Percentiles rank a stretch among this genome's conserved stretches.
Evolutionary conservation across 2,888 invertebrate species (phyloP).

Genomic region (Limnephilus rhombicus): DNA sequence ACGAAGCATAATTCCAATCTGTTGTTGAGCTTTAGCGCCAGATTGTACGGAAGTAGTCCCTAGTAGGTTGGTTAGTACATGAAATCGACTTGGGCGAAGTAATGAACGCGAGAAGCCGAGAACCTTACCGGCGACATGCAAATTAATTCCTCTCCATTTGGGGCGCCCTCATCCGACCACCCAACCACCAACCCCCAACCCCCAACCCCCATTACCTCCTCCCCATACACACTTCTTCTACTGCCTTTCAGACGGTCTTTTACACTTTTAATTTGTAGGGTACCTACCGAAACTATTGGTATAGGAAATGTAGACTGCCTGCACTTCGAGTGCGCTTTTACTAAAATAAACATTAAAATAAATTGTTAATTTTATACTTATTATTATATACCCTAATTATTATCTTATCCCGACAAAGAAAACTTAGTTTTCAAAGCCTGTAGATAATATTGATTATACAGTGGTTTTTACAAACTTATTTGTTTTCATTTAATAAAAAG

Average conservation of each 20-base stretch:
- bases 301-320: not conserved
- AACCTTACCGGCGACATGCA: constrained; percentile 57
- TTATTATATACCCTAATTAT: too few species aligned
- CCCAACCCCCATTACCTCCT: not conserved
- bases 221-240: not conserved
- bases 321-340: too few species aligned
- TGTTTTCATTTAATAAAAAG: too few species aligned
- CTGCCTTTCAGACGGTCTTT: not conserved
- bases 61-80: not conserved
- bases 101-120: constrained; percentile 55
- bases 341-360: too few species aligned
- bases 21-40: constrained; percentile 41
- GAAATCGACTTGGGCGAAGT: constrained; percentile 45
- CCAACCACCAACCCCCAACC: not conserved
- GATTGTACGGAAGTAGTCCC: constrained; percentile 53
- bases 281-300: not conserved
- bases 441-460: too few species aligned
- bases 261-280: not conserved
- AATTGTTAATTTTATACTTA: too few species aligned
- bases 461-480: too few species aligned
- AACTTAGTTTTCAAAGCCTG: too few species aligned
- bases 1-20: constrained; percentile 28
- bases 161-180: not conserved
- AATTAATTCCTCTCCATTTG: constrained; percentile 57
- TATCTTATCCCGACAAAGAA: too few species aligned